Percentiles rank a stretch among this genome's conserved stretches.
Evolutionary conservation across 1,140 invertebrate species (phyloP).

Genomic region (Drosophila erecta): DNA sequence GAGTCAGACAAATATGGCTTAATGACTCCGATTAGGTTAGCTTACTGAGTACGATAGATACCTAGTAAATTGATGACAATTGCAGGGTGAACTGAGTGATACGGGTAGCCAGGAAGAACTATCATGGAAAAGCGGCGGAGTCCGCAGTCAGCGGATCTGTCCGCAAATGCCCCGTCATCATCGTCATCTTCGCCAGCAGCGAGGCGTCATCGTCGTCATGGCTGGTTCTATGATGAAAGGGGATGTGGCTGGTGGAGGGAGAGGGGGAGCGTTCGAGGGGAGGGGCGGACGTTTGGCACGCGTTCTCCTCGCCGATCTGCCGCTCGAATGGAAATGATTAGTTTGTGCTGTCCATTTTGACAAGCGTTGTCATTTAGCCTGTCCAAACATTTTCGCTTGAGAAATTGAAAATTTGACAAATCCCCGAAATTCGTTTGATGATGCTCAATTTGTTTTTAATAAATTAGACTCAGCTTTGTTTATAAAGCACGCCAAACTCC

Average conservation of each 20-base stretch:
- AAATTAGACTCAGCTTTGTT: constrained; percentile 6
- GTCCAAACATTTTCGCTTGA: constrained; percentile 76
- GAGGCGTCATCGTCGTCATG: constrained; percentile 47
- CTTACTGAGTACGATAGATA: no score
- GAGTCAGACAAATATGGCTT: no score
- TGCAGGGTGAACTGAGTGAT: not conserved
- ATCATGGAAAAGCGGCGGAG: constrained; percentile 8
- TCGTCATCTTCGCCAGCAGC: constrained; percentile 30
- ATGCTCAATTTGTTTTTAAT: constrained; percentile 26
- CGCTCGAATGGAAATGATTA: constrained; percentile 66
- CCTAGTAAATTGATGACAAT: not conserved
- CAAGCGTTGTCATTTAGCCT: constrained; percentile 75
- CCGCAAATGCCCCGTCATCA: constrained; percentile 43
- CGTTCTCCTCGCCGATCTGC: constrained; percentile 57
- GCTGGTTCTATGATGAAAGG: constrained; percentile 21
- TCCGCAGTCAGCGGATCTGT: constrained; percentile 6
- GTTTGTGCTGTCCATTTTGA: constrained; percentile 78
- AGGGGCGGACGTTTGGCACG: constrained; percentile 59
- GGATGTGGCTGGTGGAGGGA: not conserved
- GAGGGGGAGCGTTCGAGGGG: constrained; percentile 1
- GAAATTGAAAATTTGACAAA: constrained; percentile 72
- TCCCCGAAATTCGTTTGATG: constrained; percentile 48
- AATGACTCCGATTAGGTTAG: no score
- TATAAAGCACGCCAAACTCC: not conserved
- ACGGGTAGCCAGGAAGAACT: not conserved